A percentile compares a stretch with the other conserved stretches of the same genome.
These are phyloP conservation scores for Zoanthus sociatus DNA, from an alignment of 92 coral and sea anemone species.

Conservation along the genomic window DNA sequence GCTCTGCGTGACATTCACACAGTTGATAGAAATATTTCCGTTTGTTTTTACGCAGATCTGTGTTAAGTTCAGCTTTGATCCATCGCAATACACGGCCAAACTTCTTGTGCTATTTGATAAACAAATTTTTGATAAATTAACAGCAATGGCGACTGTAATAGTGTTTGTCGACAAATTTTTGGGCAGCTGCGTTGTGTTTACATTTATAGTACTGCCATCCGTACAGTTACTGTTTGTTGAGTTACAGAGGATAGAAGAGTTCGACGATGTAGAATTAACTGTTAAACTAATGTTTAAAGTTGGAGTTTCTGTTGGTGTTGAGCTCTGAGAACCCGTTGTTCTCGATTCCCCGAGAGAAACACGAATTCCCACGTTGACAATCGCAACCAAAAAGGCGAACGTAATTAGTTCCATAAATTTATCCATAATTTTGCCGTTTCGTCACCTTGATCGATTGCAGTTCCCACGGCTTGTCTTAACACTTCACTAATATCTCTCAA, in stretches of 20 bases:
- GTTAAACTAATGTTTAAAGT: conserved; percentile 44
- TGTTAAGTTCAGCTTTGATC: conserved; percentile 75
- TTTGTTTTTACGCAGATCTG: conserved; percentile 60
- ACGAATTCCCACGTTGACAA: conserved; percentile 36
- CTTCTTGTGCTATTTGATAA: conserved; percentile 52
- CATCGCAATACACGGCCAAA: conserved; percentile 53
- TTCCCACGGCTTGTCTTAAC: conserved; percentile 3
- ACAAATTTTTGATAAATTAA: conserved; percentile 78
- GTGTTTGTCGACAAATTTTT: conserved; percentile 42
- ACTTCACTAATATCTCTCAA: background rate
- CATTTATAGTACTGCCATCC: background rate
- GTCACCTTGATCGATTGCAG: conserved; percentile 7
- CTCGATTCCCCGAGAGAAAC: background rate
- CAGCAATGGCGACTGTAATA: conserved; percentile 33
- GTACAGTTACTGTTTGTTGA: conserved; percentile 50
- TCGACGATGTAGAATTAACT: conserved; percentile 58
- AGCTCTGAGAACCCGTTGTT: background rate
- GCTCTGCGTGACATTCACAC: conserved; percentile 66
- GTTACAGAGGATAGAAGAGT: conserved; percentile 66
- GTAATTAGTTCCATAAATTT: conserved; percentile 35
- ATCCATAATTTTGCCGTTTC: conserved; percentile 4
- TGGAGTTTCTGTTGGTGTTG: background rate
- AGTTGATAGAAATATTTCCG: conserved; percentile 51
- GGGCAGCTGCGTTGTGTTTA: conserved; percentile 56
- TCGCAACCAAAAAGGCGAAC: conserved; percentile 43